Conservation (phyloP, 2,888 invertebrate genomes). For the Tiliacea citrago region DNA sequence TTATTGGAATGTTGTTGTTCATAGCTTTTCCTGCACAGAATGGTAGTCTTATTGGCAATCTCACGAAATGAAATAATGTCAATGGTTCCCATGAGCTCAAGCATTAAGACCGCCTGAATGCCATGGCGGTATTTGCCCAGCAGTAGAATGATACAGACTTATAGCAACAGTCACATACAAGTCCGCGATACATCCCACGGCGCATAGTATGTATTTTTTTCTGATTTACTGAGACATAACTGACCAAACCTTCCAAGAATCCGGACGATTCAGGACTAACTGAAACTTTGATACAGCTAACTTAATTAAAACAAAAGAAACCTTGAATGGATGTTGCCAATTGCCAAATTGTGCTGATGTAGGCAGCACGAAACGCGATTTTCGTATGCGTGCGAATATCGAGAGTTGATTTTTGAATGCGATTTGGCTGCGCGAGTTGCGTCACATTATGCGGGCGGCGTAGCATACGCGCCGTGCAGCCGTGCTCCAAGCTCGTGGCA, state of each 20-base stretch:
- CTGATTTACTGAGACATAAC: conserved; percentile 19
- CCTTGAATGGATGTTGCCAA: conserved; percentile 78
- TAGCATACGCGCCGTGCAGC: conserved; percentile 36
- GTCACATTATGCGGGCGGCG: conserved; percentile 70
- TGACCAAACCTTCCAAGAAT: conserved; percentile 45
- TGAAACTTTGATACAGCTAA: conserved; percentile 64
- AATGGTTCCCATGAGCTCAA: not conserved
- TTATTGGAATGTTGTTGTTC: conserved; percentile 39
- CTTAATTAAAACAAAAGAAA: conserved; percentile 77
- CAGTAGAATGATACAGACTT: not conserved
- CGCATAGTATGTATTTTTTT: not conserved
- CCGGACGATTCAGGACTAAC: conserved; percentile 57
- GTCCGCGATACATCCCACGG: not conserved
- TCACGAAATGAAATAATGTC: not conserved
- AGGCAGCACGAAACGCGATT: conserved; percentile 70
- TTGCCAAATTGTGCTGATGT: conserved; percentile 78
- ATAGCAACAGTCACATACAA: not conserved
- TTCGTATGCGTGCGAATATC: conserved; percentile 72
- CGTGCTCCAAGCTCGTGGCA: conserved; percentile 21
- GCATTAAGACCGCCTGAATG: too few relatives aligned
- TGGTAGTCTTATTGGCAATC: not conserved
- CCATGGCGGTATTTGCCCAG: not conserved
- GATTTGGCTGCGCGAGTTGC: conserved; percentile 68
- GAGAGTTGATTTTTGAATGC: conserved; percentile 72
- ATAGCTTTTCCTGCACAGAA: conserved; percentile 20